Percentiles rank a stretch among this genome's conserved stretches.
Conservation (phyloP, 2,113 vertebrate genomes). For the Herpetotheres cachinnans region DNA sequence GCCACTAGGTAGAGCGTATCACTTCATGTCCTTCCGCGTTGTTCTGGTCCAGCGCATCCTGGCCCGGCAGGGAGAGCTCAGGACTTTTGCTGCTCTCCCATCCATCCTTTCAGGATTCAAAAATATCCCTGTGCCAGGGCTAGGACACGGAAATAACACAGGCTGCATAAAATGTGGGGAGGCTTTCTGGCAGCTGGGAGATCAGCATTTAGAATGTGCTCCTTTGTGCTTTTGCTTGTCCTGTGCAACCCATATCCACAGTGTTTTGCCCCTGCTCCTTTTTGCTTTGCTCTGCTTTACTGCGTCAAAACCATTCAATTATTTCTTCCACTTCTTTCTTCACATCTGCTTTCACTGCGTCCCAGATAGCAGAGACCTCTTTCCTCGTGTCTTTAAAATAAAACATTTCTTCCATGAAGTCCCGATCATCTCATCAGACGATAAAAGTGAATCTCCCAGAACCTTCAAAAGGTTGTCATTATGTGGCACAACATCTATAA, state of each 20-base stretch:
- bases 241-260: fast-evolving
- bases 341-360: background rate
- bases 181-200: background rate
- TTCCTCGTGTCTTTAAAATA: background rate
- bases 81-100: background rate
- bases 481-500: background rate
- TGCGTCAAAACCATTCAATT: background rate
- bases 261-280: background rate
- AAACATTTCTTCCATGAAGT: background rate
- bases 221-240: background rate
- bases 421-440: background rate
- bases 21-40: background rate
- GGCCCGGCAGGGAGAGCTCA: background rate
- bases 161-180: background rate
- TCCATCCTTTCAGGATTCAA: background rate
- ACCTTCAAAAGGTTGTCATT: background rate
- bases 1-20: background rate
- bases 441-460: background rate
- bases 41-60: background rate
- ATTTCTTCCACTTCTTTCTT: background rate
- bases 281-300: background rate
- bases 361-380: background rate
- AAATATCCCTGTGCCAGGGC: background rate
- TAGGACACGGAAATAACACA: background rate
- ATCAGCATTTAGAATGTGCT: background rate